Percentiles rank a stretch among this genome's conserved stretches.
Conservation (phyloP, 53 echinoderm and acorn worm species). For the Zoroaster sp. region DNA sequence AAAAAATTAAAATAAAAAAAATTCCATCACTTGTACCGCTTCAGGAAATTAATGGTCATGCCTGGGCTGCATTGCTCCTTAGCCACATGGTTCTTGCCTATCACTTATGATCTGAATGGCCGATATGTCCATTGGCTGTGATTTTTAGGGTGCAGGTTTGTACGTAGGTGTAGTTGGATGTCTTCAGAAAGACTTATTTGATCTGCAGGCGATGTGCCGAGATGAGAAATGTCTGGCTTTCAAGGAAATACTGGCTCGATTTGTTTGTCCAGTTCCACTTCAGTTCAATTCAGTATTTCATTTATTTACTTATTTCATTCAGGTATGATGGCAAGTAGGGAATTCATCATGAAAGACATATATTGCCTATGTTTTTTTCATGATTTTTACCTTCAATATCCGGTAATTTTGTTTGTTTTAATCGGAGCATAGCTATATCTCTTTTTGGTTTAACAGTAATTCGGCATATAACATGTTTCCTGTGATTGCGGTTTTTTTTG, state of each 20-base stretch:
- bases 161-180: not conserved
- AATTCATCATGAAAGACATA: too few species aligned
- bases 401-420: too few species aligned
- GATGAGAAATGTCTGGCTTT: not conserved
- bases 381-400: too few species aligned
- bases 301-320: not conserved
- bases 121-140: not conserved
- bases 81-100: constrained; percentile 36
- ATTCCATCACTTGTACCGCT: constrained; percentile 10
- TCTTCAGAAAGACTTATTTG: not conserved
- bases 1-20: not conserved
- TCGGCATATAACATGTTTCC: too few species aligned
- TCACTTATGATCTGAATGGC: not conserved
- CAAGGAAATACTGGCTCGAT: not conserved
- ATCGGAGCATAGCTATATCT: too few species aligned
- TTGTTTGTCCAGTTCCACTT: not conserved
- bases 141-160: not conserved
- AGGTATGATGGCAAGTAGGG: not conserved
- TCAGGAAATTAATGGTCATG: constrained; percentile 2
- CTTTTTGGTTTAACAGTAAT: too few species aligned
- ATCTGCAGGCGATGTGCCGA: not conserved
- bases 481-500: too few species aligned
- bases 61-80: not conserved
- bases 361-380: too few species aligned
- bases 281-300: not conserved